These are phyloP conservation scores for Caracal caracal DNA, from an alignment of 2,113 vertebrate genomes.

Conservation along the genomic window DNA sequence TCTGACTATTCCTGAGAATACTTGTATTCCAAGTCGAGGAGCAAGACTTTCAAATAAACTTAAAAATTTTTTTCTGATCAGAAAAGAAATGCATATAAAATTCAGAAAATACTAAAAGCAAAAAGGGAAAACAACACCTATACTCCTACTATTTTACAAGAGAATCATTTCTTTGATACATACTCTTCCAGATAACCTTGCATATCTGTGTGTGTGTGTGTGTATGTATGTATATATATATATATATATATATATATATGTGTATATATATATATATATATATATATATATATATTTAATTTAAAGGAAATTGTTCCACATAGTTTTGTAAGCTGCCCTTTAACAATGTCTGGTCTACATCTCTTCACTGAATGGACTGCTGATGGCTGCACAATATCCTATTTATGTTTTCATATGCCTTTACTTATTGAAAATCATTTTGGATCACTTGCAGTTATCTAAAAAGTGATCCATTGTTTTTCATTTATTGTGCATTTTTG, in stretches of 20 bases:
- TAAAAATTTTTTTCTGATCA: not conserved
- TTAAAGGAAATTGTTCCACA: not conserved
- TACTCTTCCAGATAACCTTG: not conserved
- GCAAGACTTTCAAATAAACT: not conserved
- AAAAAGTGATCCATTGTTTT: slow-evolving; percentile 34
- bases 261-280: not conserved
- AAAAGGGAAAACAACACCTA: slow-evolving; percentile 25
- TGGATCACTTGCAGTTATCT: slow-evolving; percentile 8
- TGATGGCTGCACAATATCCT: not conserved
- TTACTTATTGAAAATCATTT: slow-evolving; percentile 44
- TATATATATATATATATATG: too few species aligned
- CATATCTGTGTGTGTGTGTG: not conserved
- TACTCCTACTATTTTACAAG: not conserved
- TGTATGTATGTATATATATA: not conserved
- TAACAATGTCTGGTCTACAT: not conserved
- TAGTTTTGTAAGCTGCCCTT: not conserved
- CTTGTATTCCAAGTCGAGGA: not conserved
- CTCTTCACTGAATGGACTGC: not conserved
- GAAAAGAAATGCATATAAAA: not conserved
- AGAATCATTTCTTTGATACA: not conserved
- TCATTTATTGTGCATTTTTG: slow-evolving; percentile 40
- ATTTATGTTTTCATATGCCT: not conserved
- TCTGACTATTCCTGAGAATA: not conserved
- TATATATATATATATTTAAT: not conserved
- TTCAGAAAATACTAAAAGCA: slow-evolving; percentile 37